phyloP scores from a whole-genome alignment of 2,113 vertebrate genomes.

The Sander vitreus region DNA sequence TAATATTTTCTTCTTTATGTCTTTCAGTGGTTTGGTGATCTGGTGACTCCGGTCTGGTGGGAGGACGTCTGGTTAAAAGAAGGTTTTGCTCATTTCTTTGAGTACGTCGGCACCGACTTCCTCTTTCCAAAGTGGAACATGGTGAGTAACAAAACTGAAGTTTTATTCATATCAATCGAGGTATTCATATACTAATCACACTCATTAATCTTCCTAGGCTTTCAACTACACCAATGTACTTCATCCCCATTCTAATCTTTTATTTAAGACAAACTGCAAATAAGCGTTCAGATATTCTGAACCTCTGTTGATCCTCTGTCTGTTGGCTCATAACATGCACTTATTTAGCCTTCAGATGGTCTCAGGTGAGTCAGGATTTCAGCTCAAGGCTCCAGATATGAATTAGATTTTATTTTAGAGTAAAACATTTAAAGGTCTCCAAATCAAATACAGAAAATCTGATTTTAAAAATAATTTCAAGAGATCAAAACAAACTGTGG shows the following conservation, averaged over 20 bases:
- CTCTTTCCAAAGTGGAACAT: conserved; percentile 99
- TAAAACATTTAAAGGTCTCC: conserved; percentile 20
- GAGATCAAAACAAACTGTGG: not conserved
- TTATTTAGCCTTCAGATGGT: conserved; percentile 6
- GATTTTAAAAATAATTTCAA: too few relatives aligned
- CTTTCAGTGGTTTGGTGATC: conserved; percentile 96
- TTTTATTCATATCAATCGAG: not conserved
- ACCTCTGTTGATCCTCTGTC: not conserved
- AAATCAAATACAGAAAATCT: not conserved
- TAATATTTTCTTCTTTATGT: not conserved
- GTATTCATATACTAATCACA: not conserved
- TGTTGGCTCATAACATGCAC: conserved; percentile 17
- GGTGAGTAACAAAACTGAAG: conserved; percentile 83
- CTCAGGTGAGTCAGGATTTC: conserved; percentile 17
- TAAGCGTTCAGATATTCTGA: conserved; percentile 4
- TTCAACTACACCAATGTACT: not conserved
- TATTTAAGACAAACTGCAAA: conserved; percentile 1
- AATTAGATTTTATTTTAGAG: conserved; percentile 1
- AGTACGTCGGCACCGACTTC: conserved; percentile 97
- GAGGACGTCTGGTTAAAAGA: conserved; percentile 99
- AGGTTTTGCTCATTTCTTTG: conserved; percentile 98
- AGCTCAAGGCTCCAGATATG: not conserved
- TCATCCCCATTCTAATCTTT: not conserved
- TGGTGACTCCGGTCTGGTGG: conserved; percentile 99
- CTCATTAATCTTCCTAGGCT: not conserved